Evolutionary conservation across 2,797 vertebrate species (phyloP).

Genomic region (Rhinatrema bivittatum): DNA sequence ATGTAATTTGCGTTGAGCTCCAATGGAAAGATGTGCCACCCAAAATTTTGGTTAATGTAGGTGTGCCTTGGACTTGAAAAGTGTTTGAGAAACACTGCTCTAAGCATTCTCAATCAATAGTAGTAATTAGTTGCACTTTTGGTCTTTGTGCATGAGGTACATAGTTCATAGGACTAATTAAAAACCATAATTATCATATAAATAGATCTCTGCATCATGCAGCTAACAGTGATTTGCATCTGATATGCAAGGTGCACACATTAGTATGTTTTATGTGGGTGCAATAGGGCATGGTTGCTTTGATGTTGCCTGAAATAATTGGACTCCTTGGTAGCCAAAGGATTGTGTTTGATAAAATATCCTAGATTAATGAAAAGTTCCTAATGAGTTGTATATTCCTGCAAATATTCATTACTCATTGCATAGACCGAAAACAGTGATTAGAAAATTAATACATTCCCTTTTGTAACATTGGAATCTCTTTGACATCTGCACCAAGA

Average conservation of each 20-base stretch:
- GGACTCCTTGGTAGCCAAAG: neutral
- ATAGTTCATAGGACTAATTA: neutral
- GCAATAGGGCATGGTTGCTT: neutral
- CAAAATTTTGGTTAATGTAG: no score
- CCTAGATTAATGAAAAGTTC: neutral
- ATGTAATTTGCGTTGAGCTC: no score
- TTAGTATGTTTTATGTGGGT: neutral
- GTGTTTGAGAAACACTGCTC: no score
- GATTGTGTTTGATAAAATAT: neutral
- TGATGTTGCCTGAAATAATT: neutral
- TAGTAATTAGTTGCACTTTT: no score
- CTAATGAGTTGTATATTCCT: neutral
- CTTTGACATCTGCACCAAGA: neutral
- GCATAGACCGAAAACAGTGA: rapidly evolving
- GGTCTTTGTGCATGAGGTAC: neutral
- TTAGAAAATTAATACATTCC: neutral
- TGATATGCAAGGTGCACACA: neutral
- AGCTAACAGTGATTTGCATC: neutral
- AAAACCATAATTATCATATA: neutral
- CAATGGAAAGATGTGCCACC: no score
- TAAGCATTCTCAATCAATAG: no score
- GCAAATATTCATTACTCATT: no score
- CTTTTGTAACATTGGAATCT: neutral
- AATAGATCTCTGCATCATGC: neutral
- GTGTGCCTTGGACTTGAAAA: no score